Conservation (phyloP, 2,113 vertebrate genomes). For the Nansenia antarctica region DNA sequence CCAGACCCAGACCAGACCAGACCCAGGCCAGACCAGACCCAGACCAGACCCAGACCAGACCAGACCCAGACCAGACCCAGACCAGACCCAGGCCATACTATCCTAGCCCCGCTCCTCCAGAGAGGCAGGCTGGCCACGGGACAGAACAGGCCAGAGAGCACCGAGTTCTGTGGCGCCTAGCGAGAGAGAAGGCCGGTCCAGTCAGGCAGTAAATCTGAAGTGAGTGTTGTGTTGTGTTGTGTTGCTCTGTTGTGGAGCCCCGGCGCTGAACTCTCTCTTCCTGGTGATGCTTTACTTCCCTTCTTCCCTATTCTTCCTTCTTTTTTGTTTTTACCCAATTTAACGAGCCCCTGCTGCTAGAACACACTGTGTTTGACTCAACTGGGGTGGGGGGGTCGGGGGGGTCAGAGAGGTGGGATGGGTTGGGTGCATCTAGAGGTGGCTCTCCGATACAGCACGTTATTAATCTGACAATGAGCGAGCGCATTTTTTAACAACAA, state of each 20-base stretch:
- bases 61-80: neutral
- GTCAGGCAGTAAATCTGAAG: constrained; percentile 24
- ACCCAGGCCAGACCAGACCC: constrained; percentile 4
- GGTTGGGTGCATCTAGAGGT: neutral
- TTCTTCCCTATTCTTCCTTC: neutral
- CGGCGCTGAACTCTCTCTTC: constrained; percentile 6
- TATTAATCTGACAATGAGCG: too few relatives aligned
- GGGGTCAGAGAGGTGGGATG: too few relatives aligned
- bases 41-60: neutral
- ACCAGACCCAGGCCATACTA: neutral
- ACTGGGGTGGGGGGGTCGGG: too few relatives aligned
- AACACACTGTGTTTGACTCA: neutral
- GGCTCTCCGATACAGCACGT: neutral
- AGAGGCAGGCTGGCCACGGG: constrained; percentile 1
- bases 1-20: too few relatives aligned
- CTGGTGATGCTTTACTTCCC: neutral
- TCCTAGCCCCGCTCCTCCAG: too few relatives aligned
- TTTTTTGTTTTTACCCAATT: neutral
- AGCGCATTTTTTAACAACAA: too few relatives aligned
- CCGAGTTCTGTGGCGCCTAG: constrained; percentile 8
- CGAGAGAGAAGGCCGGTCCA: constrained; percentile 11
- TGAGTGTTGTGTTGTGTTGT: neutral
- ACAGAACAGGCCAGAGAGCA: neutral
- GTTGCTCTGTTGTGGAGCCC: neutral
- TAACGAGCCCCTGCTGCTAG: neutral